Conservation (phyloP, 2,797 vertebrate genomes). For the Lemur catta region DNA sequence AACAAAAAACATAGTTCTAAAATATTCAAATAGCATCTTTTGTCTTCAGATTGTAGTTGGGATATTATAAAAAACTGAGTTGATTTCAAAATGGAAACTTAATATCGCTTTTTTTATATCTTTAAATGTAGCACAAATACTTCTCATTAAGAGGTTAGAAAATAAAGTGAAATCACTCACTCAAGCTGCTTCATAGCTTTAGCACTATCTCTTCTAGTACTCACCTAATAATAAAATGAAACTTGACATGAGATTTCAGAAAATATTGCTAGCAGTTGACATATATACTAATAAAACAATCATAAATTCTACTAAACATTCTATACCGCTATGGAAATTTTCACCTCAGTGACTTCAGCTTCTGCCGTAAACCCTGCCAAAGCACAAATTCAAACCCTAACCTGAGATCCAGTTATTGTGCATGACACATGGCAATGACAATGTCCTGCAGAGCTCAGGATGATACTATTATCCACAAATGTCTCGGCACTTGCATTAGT, state of each 20-base stretch:
- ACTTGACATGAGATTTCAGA: neutral
- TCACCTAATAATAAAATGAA: neutral
- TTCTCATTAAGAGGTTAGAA: slow-evolving; percentile 15
- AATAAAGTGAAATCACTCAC: neutral
- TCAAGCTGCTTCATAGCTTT: neutral
- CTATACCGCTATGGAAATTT: neutral
- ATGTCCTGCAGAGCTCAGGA: slow-evolving; percentile 91
- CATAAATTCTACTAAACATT: neutral
- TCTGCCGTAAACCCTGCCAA: slow-evolving; percentile 88
- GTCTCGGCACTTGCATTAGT: slow-evolving; percentile 88
- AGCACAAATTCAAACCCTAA: slow-evolving; percentile 91
- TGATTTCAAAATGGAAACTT: slow-evolving; percentile 34
- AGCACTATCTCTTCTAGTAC: neutral
- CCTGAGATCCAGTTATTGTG: slow-evolving; percentile 94
- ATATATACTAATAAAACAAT: neutral
- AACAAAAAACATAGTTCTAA: neutral
- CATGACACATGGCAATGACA: slow-evolving; percentile 93
- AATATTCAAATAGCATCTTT: slow-evolving; percentile 12
- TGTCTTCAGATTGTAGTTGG: neutral
- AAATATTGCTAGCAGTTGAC: slow-evolving; percentile 32
- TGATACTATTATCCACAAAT: slow-evolving; percentile 91
- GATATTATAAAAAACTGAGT: neutral
- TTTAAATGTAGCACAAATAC: neutral
- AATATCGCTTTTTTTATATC: neutral
- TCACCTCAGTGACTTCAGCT: slow-evolving; percentile 77